Conservation (phyloP, 2,888 invertebrate genomes). For the Platypus cylindrus region DNA sequence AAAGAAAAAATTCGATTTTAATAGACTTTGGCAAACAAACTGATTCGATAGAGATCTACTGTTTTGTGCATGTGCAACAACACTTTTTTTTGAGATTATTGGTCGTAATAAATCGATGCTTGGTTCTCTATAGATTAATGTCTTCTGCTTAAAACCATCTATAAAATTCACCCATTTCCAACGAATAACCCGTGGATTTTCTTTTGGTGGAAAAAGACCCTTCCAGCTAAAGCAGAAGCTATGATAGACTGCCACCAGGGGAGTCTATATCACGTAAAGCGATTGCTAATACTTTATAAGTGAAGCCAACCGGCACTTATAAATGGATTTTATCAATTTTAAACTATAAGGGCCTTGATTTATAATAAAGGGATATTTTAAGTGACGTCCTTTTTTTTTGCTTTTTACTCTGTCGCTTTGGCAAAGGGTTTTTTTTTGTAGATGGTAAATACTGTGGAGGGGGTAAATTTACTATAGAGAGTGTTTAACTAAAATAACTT, state of each 20-base stretch:
- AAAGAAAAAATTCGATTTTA: no score
- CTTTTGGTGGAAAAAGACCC: slow-evolving; percentile 13
- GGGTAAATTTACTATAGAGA: no score
- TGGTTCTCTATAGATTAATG: no score
- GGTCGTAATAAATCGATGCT: no score
- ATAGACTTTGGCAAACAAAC: slow-evolving; percentile 1
- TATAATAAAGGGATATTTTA: slow-evolving; percentile 25
- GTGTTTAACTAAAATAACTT: no score
- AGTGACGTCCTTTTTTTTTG: slow-evolving; percentile 11
- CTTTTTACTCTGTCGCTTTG: no score
- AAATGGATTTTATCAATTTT: slow-evolving; percentile 39
- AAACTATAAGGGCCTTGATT: slow-evolving; percentile 31
- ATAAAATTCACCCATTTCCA: no score
- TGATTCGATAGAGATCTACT: not conserved
- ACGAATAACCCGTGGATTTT: slow-evolving; percentile 8
- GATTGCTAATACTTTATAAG: slow-evolving; percentile 37
- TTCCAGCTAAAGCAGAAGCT: slow-evolving; percentile 20
- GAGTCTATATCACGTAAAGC: slow-evolving; percentile 33
- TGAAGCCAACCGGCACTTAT: slow-evolving; percentile 36
- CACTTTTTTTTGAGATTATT: no score
- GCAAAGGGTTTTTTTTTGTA: slow-evolving; percentile 10
- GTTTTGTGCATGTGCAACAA: no score
- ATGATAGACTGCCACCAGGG: slow-evolving; percentile 31
- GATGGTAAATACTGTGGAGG: no score
- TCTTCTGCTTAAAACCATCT: no score